Conservation (phyloP, 1,140 invertebrate genomes). For the Rhopalosiphum maidis region DNA sequence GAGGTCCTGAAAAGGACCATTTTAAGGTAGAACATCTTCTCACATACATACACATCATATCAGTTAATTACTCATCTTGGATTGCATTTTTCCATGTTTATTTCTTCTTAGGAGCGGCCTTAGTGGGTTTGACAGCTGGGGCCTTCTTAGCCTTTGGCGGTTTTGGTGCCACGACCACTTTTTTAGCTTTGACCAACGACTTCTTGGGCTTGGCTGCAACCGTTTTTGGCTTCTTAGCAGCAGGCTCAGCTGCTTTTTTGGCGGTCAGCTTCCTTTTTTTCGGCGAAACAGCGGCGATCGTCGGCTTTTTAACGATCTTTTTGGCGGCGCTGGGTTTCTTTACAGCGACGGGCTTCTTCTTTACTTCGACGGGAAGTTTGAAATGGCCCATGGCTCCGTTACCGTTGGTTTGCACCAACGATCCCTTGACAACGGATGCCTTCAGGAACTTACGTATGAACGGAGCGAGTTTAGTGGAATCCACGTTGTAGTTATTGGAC, state of each 20-base stretch:
- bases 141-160: not conserved
- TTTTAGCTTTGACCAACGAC: not conserved
- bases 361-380: not conserved
- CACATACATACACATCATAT: no score
- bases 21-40: not conserved
- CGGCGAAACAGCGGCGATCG: accelerated
- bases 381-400: not conserved
- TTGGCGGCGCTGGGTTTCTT: not conserved
- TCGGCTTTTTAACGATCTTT: not conserved
- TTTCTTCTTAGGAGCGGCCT: not conserved
- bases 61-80: no score
- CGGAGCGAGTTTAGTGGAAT: conserved; percentile 63
- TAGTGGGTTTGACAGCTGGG: not conserved
- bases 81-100: not conserved
- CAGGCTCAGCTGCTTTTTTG: not conserved
- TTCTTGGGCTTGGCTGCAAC: not conserved
- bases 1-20: conserved; percentile 2
- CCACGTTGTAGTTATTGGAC: conserved; percentile 64
- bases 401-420: conserved; percentile 60
- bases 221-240: not conserved
- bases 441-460: conserved; percentile 65
- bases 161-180: not conserved
- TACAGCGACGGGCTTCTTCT: not conserved
- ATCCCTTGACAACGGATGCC: conserved; percentile 62
- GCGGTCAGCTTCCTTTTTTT: not conserved